Evolutionary conservation across 2,113 vertebrate species (phyloP), one percentile per base, ranked within the genome.

Genomic region (Clarias batrachus): DNA sequence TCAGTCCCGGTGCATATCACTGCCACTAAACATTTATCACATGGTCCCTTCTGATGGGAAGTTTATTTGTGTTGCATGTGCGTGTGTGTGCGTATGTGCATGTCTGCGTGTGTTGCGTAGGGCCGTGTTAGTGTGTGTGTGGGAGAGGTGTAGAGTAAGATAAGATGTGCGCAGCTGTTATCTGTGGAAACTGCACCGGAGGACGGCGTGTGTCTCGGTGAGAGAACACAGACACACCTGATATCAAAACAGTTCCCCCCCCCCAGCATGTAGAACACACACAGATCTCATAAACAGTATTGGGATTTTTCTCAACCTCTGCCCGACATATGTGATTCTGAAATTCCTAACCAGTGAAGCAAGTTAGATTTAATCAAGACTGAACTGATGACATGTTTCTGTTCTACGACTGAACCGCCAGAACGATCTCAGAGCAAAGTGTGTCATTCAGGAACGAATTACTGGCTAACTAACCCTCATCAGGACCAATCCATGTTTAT

Each of bases 181-280:
- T 91, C 88, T 87, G 83, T 86, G 85, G 68, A 88, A 88, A 87
- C 87, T 87, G 68, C 41, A 33, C 84, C 86, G 84, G 77, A 59
- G 78, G 80, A 56, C 30, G 70, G 82, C 71, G 81, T 83, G 19
- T 71, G 79, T 89, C 87, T 88, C 82, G 25, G 16, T 65, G 65
- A 85, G 79, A 86, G 78, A 78, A 86, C 85, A 85, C 87, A 83
- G 78, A 87, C 48, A 33, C 85, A 80, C 60, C 48, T 65, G 27
- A 89, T 77, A 82, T 23, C 78, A 41, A 77, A 65, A 88, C 48
- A 48, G 7, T 4, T 5, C 2, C 2, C 37, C 41, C 41, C 48
- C 48, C 48, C 48, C 48, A 48, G 48, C 48, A 8, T 57, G 41
- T 41, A 81, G 57, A 81, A 81, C 78, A 41, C 57, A 25, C 57